phyloP scores from a whole-genome alignment of 2,888 invertebrate genomes.

The Alloscopus bannaensis region DNA sequence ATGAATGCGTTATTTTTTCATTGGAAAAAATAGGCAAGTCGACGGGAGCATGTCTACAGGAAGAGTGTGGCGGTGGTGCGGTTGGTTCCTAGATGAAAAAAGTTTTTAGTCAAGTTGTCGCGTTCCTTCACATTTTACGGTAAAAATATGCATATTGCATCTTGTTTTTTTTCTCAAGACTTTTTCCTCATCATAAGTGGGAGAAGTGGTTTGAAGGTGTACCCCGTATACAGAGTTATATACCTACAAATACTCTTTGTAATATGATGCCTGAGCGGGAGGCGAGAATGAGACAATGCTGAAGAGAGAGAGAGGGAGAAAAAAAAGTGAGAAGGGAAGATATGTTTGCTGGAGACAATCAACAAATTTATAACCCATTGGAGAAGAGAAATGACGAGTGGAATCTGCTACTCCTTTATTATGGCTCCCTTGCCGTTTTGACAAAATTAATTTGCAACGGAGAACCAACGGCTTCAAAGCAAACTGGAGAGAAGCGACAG shows the following conservation, averaged over 20 bases:
- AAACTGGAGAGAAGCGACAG: not conserved
- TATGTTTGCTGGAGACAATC: no score
- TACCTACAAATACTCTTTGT: not conserved
- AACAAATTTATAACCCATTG: constrained; percentile 73
- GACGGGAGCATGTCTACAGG: no score
- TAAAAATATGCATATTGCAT: constrained; percentile 59
- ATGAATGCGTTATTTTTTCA: no score
- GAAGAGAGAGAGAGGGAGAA: constrained; percentile 26
- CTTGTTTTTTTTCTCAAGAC: constrained; percentile 6
- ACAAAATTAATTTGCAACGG: constrained; percentile 71
- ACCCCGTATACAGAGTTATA: no score
- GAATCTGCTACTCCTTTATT: constrained; percentile 58
- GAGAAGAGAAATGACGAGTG: constrained; percentile 66
- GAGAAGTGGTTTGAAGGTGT: no score
- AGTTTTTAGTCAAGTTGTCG: constrained; percentile 53
- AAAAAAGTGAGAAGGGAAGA: no score
- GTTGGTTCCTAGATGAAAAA: constrained; percentile 31
- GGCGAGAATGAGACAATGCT: no score
- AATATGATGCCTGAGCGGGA: no score
- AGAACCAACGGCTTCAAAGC: no score
- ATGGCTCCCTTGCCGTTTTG: constrained; percentile 62
- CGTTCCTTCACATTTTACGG: constrained; percentile 52
- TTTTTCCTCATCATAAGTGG: constrained; percentile 6
- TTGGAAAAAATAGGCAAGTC: no score
- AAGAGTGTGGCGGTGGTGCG: constrained; percentile 24